These are phyloP conservation scores for Drosophila ananassae DNA, from an alignment of 1,140 invertebrate genomes.

Conservation along the genomic window DNA sequence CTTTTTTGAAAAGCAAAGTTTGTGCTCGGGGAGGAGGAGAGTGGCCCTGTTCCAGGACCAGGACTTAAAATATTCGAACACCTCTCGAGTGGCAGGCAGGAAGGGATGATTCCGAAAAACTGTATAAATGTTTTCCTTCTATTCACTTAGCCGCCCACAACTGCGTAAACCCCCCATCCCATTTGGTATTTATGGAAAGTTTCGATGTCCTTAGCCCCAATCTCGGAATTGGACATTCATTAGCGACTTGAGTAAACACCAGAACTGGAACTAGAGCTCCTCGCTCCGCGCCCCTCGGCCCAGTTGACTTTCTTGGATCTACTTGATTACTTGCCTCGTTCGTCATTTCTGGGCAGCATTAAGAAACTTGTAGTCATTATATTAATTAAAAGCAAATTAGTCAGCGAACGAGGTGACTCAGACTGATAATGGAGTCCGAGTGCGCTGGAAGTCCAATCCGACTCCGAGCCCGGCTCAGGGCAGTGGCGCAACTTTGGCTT, in stretches of 20 bases:
- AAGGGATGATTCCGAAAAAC: constrained; percentile 3
- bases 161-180: constrained; percentile 11
- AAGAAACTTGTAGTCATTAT: constrained; percentile 77
- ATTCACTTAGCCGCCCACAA: constrained; percentile 6
- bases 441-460: not conserved
- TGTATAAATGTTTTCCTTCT: constrained; percentile 29
- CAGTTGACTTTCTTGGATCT: constrained; percentile 14
- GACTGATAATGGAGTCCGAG: constrained; percentile 6
- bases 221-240: constrained; percentile 19
- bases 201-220: not conserved
- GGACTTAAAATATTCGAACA: constrained; percentile 24
- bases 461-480: too few relatives aligned
- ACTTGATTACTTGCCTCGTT: constrained; percentile 49
- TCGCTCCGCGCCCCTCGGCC: not conserved
- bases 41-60: not conserved
- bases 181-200: constrained; percentile 21
- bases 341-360: constrained; percentile 65
- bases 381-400: constrained; percentile 82
- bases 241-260: constrained; percentile 28
- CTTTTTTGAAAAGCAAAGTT: constrained; percentile 34
- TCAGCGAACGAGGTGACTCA: constrained; percentile 40
- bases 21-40: constrained; percentile 10
- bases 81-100: constrained; percentile 1
- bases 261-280: not conserved
- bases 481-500: constrained; percentile 50